Percentiles rank a stretch among this genome's conserved stretches.
Evolutionary conservation across 1,140 invertebrate genomes (phyloP).

Genomic region (Bombus picipes): DNA sequence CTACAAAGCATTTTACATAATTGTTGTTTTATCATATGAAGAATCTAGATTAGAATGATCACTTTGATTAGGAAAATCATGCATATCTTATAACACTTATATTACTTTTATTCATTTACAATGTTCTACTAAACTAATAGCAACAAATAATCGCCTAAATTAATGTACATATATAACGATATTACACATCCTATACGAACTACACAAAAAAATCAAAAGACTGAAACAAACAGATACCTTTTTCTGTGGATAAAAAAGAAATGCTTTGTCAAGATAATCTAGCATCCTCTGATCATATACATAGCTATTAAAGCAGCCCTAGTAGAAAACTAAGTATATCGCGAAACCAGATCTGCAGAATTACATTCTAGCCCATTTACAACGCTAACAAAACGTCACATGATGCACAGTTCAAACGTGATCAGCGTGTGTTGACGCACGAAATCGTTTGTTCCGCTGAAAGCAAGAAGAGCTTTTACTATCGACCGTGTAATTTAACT

Average conservation of each 20-base stretch:
- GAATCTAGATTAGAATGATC: neutral
- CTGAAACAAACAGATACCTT: too few species aligned
- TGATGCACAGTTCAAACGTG: neutral
- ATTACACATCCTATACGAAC: too few species aligned
- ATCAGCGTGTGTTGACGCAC: constrained; percentile 7
- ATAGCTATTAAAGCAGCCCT: too few species aligned
- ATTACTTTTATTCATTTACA: neutral
- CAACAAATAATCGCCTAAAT: neutral
- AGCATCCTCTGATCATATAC: too few species aligned
- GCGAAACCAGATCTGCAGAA: neutral
- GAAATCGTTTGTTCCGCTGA: constrained; percentile 13
- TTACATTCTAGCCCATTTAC: constrained; percentile 2
- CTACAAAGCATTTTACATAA: neutral
- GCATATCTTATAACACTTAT: neutral
- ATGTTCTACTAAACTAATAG: neutral
- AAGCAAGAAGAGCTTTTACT: constrained; percentile 30
- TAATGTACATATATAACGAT: too few species aligned
- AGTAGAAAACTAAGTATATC: neutral
- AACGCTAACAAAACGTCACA: neutral
- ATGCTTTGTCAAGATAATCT: neutral
- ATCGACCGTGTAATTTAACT: constrained; percentile 46
- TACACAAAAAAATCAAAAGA: too few species aligned
- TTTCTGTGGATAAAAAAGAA: too few species aligned
- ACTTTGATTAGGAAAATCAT: neutral
- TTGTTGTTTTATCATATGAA: neutral